Conservation (phyloP, 2,888 invertebrate genomes). For the Cephus pulcher region DNA sequence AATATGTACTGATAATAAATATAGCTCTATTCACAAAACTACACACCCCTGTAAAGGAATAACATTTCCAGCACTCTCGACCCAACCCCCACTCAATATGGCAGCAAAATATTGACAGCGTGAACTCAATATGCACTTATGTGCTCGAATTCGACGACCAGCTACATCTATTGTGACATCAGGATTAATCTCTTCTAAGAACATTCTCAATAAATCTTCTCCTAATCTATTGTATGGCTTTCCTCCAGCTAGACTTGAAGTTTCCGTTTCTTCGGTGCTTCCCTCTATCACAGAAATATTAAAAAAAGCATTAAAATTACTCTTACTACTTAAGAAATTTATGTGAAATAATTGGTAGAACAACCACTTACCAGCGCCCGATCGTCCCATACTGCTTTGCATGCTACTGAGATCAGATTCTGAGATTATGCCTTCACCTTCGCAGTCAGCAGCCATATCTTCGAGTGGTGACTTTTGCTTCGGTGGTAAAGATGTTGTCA, state of each 20-base stretch:
- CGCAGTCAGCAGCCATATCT: constrained; percentile 50
- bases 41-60: constrained; percentile 84
- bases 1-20: not conserved
- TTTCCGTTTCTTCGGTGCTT: constrained; percentile 68
- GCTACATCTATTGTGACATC: constrained; percentile 89
- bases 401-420: constrained; percentile 68
- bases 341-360: not conserved
- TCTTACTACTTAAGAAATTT: not conserved
- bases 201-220: constrained; percentile 90
- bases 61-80: constrained; percentile 82
- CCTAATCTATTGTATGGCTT: constrained; percentile 73
- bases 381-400: constrained; percentile 69
- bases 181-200: constrained; percentile 89
- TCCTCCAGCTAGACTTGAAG: constrained; percentile 58
- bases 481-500: constrained; percentile 58
- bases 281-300: constrained; percentile 49
- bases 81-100: constrained; percentile 87
- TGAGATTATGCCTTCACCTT: constrained; percentile 61
- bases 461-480: constrained; percentile 60
- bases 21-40: not conserved
- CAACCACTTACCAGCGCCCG: constrained; percentile 62
- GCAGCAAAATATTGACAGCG: constrained; percentile 95
- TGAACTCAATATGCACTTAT: constrained; percentile 91
- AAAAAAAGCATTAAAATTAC: constrained; percentile 10
- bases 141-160: constrained; percentile 86